phyloP scores from a whole-genome alignment of 2,113 vertebrate genomes.

The Amblyornis subalaris region DNA sequence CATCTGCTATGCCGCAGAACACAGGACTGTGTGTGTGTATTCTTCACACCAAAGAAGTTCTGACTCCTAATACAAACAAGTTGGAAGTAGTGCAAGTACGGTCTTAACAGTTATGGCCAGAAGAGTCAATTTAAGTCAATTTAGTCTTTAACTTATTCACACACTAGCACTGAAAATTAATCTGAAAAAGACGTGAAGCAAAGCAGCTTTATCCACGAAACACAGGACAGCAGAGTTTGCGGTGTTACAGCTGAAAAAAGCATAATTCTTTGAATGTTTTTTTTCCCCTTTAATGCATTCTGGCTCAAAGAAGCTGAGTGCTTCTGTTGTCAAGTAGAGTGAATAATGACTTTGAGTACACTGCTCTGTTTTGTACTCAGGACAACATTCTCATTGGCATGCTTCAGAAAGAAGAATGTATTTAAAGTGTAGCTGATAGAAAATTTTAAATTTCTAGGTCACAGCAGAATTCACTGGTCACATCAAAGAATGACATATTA shows the following conservation, averaged over 20 bases:
- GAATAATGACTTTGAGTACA: neutral
- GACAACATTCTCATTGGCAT: neutral
- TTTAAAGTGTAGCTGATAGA: neutral
- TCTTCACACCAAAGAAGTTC: neutral
- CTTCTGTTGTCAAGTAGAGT: neutral
- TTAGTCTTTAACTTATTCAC: neutral
- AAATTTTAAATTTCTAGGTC: neutral
- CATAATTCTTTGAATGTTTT: neutral
- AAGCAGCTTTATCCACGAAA: neutral
- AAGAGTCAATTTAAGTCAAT: neutral
- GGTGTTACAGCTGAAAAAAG: neutral
- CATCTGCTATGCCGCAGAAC: neutral
- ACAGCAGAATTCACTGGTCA: neutral
- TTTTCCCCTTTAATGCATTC: neutral
- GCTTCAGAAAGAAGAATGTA: neutral
- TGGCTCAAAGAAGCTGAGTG: slow-evolving; percentile 17
- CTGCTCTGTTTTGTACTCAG: neutral
- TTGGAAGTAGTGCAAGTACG: neutral
- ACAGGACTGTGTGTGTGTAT: neutral
- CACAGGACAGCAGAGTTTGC: neutral
- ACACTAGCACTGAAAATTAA: neutral
- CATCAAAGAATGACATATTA: neutral
- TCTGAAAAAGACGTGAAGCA: neutral
- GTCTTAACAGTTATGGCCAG: neutral
- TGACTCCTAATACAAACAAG: neutral